Evolutionary conservation across 1,140 invertebrate species (phyloP).

Genomic region (Laodelphax striatellus): DNA sequence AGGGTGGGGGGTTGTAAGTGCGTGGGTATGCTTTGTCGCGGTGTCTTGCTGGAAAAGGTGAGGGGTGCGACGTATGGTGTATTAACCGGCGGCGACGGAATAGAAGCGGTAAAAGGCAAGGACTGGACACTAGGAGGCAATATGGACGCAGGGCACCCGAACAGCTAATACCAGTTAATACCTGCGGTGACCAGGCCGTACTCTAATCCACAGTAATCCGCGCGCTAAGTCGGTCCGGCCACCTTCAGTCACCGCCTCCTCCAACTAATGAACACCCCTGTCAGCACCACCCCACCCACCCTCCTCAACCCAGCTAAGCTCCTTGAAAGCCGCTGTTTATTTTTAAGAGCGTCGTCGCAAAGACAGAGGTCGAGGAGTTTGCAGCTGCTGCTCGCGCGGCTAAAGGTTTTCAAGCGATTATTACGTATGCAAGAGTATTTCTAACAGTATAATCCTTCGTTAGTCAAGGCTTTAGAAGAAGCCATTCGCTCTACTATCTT

Average conservation of each 20-base stretch:
- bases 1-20: no score
- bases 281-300: background rate
- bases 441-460: constrained; percentile 25
- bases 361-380: background rate
- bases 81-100: no score
- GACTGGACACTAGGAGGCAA: background rate
- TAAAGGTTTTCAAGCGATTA: constrained; percentile 23
- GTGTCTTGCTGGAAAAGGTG: no score
- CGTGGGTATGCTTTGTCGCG: no score
- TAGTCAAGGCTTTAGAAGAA: constrained; percentile 21
- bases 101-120: no score
- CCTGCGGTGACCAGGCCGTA: constrained; percentile 5
- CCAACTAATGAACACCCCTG: background rate
- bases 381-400: background rate
- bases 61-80: no score
- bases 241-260: background rate
- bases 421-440: constrained; percentile 24
- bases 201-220: constrained; percentile 8
- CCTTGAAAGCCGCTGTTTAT: background rate
- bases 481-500: constrained; percentile 20
- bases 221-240: constrained; percentile 6
- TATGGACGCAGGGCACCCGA: background rate
- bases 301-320: constrained; percentile 6
- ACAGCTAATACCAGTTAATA: constrained; percentile 12
- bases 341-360: background rate